Conservation (phyloP, 2,797 vertebrate species). For the Loriculus beryllinus region DNA sequence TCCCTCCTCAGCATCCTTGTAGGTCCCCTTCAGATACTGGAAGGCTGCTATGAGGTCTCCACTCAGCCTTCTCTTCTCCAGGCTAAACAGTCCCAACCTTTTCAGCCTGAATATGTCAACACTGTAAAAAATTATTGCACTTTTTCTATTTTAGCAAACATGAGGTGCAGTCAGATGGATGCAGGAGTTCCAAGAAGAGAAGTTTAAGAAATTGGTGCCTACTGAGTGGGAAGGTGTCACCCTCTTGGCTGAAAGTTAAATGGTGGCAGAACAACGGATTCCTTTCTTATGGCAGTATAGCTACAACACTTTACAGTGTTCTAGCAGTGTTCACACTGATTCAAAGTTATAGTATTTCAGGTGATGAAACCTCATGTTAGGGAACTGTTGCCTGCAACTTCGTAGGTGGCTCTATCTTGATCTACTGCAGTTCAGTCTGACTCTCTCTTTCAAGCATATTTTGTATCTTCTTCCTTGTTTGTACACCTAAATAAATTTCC, state of each 20-base stretch:
- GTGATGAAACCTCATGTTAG: not conserved
- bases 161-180: not conserved
- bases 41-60: too few relatives aligned
- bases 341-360: fast-evolving
- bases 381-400: not conserved
- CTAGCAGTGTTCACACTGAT: not conserved
- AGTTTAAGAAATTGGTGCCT: not conserved
- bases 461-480: not conserved
- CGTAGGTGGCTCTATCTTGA: fast-evolving
- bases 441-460: not conserved
- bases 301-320: not conserved
- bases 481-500: not conserved
- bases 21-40: too few relatives aligned
- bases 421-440: not conserved
- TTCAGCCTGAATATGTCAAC: not conserved
- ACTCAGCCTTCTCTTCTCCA: too few relatives aligned
- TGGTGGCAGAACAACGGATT: not conserved
- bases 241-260: not conserved
- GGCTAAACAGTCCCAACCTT: too few relatives aligned
- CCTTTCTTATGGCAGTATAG: not conserved
- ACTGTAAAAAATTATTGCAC: not conserved
- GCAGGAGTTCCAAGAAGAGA: not conserved
- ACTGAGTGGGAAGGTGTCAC: not conserved
- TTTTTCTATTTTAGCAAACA: not conserved
- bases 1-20: too few relatives aligned